These are phyloP conservation scores for Meghimatium bilineatum DNA, from an alignment of 2,888 invertebrate species.

Conservation along the genomic window DNA sequence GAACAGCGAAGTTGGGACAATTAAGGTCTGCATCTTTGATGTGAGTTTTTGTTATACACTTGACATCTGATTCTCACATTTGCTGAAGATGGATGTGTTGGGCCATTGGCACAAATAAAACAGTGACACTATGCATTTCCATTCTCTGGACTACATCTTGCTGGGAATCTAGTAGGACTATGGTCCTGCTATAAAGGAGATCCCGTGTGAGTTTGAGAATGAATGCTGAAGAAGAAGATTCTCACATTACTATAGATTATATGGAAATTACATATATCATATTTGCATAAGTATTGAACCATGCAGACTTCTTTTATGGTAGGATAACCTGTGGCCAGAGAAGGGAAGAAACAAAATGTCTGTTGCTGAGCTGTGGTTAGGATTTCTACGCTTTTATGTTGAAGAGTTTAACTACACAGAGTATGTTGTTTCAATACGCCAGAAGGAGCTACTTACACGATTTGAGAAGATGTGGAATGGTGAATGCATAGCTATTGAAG, in stretches of 20 bases:
- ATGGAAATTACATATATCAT: slow-evolving; percentile 25
- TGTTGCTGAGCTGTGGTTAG: slow-evolving; percentile 79
- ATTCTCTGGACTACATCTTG: too few species aligned
- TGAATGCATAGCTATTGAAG: slow-evolving; percentile 80
- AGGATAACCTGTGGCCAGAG: slow-evolving; percentile 77
- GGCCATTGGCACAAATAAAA: too few species aligned
- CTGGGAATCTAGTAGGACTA: too few species aligned
- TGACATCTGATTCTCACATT: too few species aligned
- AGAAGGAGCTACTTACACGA: slow-evolving; percentile 77
- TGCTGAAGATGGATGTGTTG: too few species aligned
- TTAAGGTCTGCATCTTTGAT: too few species aligned
- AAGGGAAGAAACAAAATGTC: slow-evolving; percentile 77
- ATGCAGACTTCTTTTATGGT: slow-evolving; percentile 32
- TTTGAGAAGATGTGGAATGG: slow-evolving; percentile 81
- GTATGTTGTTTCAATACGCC: slow-evolving; percentile 79
- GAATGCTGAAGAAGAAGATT: too few species aligned
- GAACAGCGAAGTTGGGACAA: too few species aligned
- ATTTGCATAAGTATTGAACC: background rate
- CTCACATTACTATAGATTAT: background rate
- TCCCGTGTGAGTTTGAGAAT: too few species aligned
- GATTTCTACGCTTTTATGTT: slow-evolving; percentile 80
- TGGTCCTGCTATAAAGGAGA: too few species aligned
- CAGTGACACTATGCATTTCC: too few species aligned
- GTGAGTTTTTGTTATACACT: too few species aligned
- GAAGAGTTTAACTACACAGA: slow-evolving; percentile 79